These are phyloP conservation scores for Beroe forskalii DNA, from an alignment of 37 sponge, comb jelly and placozoan genomes.

Conservation along the genomic window DNA sequence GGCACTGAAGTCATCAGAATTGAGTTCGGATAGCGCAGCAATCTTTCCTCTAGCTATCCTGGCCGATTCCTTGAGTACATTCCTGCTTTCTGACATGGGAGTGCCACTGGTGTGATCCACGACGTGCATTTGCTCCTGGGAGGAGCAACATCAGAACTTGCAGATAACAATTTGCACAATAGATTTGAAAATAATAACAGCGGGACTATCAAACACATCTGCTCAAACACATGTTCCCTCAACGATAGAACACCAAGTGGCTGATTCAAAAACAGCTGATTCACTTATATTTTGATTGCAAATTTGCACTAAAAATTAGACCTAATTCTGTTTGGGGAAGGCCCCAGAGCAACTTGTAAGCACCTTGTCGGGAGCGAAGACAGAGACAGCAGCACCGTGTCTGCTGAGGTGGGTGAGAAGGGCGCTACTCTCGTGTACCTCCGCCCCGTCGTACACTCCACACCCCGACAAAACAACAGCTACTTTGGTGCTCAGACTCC, in stretches of 20 bases:
- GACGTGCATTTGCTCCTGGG: conserved; percentile 76
- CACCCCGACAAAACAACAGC: conserved; percentile 78
- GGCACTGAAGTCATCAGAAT: conserved; percentile 69
- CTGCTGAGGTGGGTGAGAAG: conserved; percentile 76
- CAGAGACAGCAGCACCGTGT: conserved; percentile 68
- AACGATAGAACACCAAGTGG: too few relatives aligned
- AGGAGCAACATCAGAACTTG: background rate
- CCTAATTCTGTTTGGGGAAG: too few relatives aligned
- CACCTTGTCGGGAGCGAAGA: conserved; percentile 83
- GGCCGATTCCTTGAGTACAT: conserved; percentile 85
- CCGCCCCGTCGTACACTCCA: conserved; percentile 92
- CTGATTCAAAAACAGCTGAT: too few relatives aligned
- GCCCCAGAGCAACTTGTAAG: too few relatives aligned
- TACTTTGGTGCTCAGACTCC: conserved; percentile 48
- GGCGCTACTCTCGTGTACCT: conserved; percentile 87
- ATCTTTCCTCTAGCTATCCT: conserved; percentile 88
- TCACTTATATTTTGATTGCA: too few relatives aligned
- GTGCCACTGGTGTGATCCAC: conserved; percentile 78
- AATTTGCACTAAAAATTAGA: too few relatives aligned
- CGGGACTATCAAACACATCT: background rate
- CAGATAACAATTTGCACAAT: background rate
- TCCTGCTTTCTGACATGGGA: conserved; percentile 67
- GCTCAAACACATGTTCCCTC: background rate
- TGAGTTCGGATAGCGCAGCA: conserved; percentile 68
- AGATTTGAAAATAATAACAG: background rate